phyloP scores from a whole-genome alignment of 2,113 vertebrate species.

The Ondatra zibethicus region DNA sequence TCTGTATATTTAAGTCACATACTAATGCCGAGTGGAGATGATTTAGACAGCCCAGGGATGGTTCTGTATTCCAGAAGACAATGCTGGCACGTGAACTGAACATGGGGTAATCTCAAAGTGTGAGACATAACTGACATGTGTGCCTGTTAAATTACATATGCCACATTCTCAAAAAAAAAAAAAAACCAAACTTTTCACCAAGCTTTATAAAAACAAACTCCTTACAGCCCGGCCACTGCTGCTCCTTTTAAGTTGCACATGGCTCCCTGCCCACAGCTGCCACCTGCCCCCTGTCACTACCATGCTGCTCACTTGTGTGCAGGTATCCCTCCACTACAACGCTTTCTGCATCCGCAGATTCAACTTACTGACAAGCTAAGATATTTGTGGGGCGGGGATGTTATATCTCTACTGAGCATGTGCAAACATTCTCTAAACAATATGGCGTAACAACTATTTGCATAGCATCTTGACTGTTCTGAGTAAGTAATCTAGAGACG shows the following conservation, averaged over 20 bases:
- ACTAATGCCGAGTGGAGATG: background rate
- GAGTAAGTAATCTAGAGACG: background rate
- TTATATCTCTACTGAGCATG: background rate
- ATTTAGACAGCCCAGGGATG: background rate
- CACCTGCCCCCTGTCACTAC: background rate
- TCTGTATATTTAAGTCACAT: background rate
- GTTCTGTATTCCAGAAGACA: background rate
- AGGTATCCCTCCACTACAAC: background rate
- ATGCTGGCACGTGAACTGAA: background rate
- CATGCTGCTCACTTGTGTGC: background rate
- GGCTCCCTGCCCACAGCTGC: background rate
- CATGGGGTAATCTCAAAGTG: background rate
- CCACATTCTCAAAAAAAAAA: background rate
- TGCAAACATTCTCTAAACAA: background rate
- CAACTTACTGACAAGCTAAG: background rate
- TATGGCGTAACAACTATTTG: background rate
- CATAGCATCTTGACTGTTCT: background rate
- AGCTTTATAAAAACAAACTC: conserved; percentile 13
- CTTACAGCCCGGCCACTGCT: background rate
- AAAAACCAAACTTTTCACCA: background rate
- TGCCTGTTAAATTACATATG: background rate
- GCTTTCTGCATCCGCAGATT: background rate
- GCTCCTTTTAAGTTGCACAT: background rate
- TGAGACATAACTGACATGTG: background rate
- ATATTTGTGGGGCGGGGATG: background rate